Evolutionary conservation across 2,113 vertebrate genomes (phyloP).

Genomic region (Dipodomys ordii): DNA sequence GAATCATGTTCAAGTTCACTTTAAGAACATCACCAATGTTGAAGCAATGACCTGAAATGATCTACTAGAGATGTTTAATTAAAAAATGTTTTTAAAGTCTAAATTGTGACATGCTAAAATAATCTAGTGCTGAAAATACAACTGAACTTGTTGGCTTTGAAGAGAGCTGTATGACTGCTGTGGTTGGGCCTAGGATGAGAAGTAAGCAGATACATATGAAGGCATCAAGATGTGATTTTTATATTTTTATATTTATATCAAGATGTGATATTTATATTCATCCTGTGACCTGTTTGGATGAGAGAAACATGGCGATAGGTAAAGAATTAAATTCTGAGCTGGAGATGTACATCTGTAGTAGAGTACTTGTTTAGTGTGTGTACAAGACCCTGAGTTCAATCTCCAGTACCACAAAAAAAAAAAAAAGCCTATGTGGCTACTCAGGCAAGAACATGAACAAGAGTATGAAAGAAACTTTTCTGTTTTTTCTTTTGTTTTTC

Average conservation of each 20-base stretch:
- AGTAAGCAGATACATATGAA: slow-evolving; percentile 21
- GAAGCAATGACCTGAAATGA: slow-evolving; percentile 42
- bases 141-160: slow-evolving; percentile 28
- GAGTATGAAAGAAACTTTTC: background rate
- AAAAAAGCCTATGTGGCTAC: no score
- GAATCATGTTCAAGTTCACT: slow-evolving; percentile 19
- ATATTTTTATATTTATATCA: background rate
- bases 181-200: background rate
- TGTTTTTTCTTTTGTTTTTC: no score
- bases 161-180: background rate
- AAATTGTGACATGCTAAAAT: slow-evolving; percentile 14
- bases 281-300: background rate
- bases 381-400: background rate
- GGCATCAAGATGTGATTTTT: background rate
- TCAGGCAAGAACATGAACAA: background rate
- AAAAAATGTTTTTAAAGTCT: background rate
- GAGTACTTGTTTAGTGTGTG: background rate
- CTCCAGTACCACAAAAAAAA: background rate
- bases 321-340: slow-evolving; percentile 11
- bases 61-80: background rate
- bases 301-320: background rate
- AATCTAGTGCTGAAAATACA: background rate
- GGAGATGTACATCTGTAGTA: background rate
- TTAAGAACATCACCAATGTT: slow-evolving; percentile 8
- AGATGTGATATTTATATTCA: slow-evolving; percentile 8